These are phyloP conservation scores for Rhodophaea formosa DNA, from an alignment of 2,888 invertebrate genomes.

Conservation along the genomic window DNA sequence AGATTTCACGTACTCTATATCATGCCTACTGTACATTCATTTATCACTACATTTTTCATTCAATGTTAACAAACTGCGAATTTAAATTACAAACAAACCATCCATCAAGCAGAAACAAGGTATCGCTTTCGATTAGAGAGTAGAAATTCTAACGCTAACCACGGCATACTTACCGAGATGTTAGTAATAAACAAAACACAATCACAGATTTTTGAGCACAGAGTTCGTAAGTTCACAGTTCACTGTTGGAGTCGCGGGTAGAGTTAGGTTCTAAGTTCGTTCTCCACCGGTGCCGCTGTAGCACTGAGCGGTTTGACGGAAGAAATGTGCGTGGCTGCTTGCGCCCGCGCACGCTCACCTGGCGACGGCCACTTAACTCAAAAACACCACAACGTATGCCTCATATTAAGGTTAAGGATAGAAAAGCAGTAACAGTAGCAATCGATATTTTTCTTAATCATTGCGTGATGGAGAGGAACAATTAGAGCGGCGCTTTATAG, in stretches of 20 bases:
- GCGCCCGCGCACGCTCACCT: slow-evolving; percentile 71
- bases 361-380: slow-evolving; percentile 23
- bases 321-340: slow-evolving; percentile 55
- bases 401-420: slow-evolving; percentile 76
- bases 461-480: slow-evolving; percentile 47
- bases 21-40: slow-evolving; percentile 20
- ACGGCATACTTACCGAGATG: slow-evolving; percentile 42
- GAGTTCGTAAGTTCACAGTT: slow-evolving; percentile 65
- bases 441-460: slow-evolving; percentile 33
- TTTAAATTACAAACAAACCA: slow-evolving; percentile 26
- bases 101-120: slow-evolving; percentile 38
- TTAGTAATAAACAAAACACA: slow-evolving; percentile 49
- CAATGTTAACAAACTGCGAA: slow-evolving; percentile 18
- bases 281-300: slow-evolving; percentile 69
- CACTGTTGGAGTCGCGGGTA: slow-evolving; percentile 46
- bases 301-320: slow-evolving; percentile 71
- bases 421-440: slow-evolving; percentile 47
- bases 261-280: slow-evolving; percentile 68
- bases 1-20: slow-evolving; percentile 15
- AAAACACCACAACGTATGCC: slow-evolving; percentile 44
- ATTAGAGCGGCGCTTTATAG: slow-evolving; percentile 21
- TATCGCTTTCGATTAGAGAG: slow-evolving; percentile 55
- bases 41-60: slow-evolving; percentile 20
- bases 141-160: slow-evolving; percentile 13
- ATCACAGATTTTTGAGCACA: slow-evolving; percentile 58